Evolutionary conservation across 1,140 invertebrate genomes (phyloP).

Genomic region (Papilio polytes): DNA sequence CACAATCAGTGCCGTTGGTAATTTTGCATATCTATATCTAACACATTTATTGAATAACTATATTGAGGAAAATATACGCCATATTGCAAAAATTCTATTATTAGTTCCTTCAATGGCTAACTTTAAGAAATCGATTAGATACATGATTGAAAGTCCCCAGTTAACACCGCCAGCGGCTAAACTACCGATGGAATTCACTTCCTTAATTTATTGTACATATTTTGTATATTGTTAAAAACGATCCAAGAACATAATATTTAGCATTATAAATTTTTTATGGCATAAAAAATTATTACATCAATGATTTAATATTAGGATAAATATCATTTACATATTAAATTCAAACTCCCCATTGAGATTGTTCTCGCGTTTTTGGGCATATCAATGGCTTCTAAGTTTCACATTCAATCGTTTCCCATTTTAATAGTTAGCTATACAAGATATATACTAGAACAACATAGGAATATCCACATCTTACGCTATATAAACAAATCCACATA

Average conservation of each 20-base stretch:
- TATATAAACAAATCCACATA: conserved; percentile 82
- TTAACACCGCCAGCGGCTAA: neutral
- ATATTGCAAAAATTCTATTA: conserved; percentile 5
- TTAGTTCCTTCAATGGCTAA: neutral
- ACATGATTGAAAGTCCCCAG: conserved; percentile 25
- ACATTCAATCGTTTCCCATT: conserved; percentile 68
- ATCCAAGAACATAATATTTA: conserved; percentile 44
- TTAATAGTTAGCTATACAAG: conserved; percentile 76
- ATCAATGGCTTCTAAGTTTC: conserved; percentile 59
- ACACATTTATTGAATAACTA: conserved; percentile 16
- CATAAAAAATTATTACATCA: conserved; percentile 59
- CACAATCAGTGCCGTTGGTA: conserved; percentile 20
- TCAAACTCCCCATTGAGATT: conserved; percentile 76
- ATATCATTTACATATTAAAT: conserved; percentile 55
- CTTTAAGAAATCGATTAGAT: conserved; percentile 1
- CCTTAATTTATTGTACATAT: conserved; percentile 39
- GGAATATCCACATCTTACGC: conserved; percentile 81
- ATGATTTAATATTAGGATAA: conserved; percentile 53
- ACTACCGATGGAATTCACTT: neutral
- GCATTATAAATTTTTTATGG: conserved; percentile 45
- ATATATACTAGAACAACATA: conserved; percentile 75
- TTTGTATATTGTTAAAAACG: conserved; percentile 43
- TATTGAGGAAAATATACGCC: neutral
- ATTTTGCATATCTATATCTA: conserved; percentile 29
- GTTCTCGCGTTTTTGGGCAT: conserved; percentile 67